A percentile compares a stretch with the other conserved stretches of the same genome.
These are phyloP conservation scores for Lepus americanus DNA, from an alignment of 2,113 vertebrate genomes.

Conservation along the genomic window DNA sequence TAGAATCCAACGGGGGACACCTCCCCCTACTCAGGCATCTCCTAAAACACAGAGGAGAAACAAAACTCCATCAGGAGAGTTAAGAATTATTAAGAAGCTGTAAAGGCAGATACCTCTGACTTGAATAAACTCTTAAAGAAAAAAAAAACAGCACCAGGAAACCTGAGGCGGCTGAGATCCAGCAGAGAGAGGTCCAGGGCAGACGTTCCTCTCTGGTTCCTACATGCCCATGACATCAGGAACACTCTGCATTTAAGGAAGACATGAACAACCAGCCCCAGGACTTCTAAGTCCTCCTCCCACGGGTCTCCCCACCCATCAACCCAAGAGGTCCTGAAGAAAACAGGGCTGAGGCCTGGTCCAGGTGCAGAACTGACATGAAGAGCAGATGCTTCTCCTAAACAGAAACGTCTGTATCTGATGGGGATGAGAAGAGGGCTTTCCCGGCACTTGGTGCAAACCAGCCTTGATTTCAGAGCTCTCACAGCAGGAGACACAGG, in stretches of 20 bases:
- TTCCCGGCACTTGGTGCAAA: too few relatives aligned
- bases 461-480: too few relatives aligned
- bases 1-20: neutral
- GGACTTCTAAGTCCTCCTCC: too few relatives aligned
- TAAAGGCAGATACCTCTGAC: neutral
- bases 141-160: slow-evolving; percentile 1
- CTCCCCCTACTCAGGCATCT: neutral
- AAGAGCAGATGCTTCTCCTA: neutral
- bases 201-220: neutral
- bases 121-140: slow-evolving; percentile 29
- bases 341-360: neutral
- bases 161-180: neutral
- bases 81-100: neutral
- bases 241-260: neutral
- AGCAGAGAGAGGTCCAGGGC: neutral
- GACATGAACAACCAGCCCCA: neutral
- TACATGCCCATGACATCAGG: neutral
- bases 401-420: too few relatives aligned
- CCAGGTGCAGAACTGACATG: neutral
- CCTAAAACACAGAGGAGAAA: neutral
- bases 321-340: neutral
- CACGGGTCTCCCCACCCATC: too few relatives aligned
- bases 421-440: too few relatives aligned
- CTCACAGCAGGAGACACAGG: too few relatives aligned
- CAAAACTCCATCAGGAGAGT: neutral